These are phyloP conservation scores for Struthidea cinerea DNA, from an alignment of 2,113 vertebrate species.

Conservation along the genomic window DNA sequence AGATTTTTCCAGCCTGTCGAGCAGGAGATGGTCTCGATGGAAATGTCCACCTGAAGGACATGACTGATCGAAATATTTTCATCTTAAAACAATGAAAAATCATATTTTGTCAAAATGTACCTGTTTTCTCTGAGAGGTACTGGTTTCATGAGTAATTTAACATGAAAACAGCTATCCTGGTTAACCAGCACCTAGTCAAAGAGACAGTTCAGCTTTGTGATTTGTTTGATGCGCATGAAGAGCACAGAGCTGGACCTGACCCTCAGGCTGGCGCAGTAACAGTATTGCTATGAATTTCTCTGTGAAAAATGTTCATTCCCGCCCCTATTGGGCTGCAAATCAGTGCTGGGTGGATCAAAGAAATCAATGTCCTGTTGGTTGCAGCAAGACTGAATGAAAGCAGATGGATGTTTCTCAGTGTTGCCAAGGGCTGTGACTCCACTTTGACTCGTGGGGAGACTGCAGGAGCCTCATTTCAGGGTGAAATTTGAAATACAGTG, in stretches of 20 bases:
- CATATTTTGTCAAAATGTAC: neutral
- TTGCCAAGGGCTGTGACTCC: neutral
- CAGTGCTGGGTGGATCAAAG: neutral
- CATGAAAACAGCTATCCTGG: neutral
- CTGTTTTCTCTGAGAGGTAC: neutral
- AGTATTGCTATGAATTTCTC: neutral
- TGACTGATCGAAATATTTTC: neutral
- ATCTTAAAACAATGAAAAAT: neutral
- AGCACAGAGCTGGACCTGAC: neutral
- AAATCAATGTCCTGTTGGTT: neutral
- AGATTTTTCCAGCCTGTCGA: neutral
- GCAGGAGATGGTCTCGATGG: neutral
- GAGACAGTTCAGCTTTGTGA: neutral
- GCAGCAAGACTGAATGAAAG: neutral
- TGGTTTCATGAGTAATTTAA: neutral
- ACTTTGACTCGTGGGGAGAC: neutral
- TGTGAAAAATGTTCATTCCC: neutral
- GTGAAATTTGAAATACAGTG: neutral
- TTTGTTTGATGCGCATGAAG: neutral
- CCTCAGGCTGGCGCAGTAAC: neutral
- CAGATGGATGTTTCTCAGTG: neutral
- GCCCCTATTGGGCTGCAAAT: neutral
- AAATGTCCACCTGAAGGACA: neutral
- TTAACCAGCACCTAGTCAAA: neutral
- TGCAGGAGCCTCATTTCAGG: neutral